Evolutionary conservation across 2,113 vertebrate species (phyloP).

Genomic region (human (Homo sapiens)): DNA sequence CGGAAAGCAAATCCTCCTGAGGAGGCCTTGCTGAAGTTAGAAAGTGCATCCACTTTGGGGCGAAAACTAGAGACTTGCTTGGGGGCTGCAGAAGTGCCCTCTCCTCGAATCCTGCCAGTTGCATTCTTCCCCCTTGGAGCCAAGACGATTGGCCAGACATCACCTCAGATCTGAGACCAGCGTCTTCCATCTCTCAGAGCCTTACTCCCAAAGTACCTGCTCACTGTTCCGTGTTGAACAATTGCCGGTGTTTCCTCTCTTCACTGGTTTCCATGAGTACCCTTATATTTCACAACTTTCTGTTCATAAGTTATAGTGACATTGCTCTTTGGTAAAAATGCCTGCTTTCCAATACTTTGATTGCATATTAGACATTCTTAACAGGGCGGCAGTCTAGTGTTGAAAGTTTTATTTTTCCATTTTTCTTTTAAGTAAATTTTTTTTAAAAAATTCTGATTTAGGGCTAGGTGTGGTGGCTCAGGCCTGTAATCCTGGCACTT

Average conservation of each 20-base stretch:
- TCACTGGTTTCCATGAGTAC: neutral
- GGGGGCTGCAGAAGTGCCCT: constrained; percentile 14
- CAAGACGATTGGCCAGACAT: constrained; percentile 36
- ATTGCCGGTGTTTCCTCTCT: neutral
- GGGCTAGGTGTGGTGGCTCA: too few species aligned
- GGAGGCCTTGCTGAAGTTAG: constrained; percentile 45
- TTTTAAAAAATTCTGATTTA: constrained; percentile 57
- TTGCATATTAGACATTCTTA: constrained; percentile 35
- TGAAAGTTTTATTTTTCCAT: constrained; percentile 65
- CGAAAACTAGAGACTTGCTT: constrained; percentile 50
- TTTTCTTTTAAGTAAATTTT: constrained; percentile 79
- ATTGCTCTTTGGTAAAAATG: constrained; percentile 31
- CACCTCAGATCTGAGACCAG: neutral
- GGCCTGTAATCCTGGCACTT: too few species aligned
- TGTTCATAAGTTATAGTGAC: constrained; percentile 12
- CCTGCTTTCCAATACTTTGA: neutral
- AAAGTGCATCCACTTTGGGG: neutral
- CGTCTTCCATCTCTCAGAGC: constrained; percentile 2
- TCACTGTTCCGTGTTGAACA: fast-evolving
- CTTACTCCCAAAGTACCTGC: constrained; percentile 40
- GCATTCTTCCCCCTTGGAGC: constrained; percentile 64
- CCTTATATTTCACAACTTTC: constrained; percentile 66
- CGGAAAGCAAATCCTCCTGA: constrained; percentile 91
- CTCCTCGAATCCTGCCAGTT: constrained; percentile 41
- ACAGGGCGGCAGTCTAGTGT: constrained; percentile 21